Evolutionary conservation across 2,888 invertebrate genomes (phyloP).

Genomic region (Pseudococcus longispinus): DNA sequence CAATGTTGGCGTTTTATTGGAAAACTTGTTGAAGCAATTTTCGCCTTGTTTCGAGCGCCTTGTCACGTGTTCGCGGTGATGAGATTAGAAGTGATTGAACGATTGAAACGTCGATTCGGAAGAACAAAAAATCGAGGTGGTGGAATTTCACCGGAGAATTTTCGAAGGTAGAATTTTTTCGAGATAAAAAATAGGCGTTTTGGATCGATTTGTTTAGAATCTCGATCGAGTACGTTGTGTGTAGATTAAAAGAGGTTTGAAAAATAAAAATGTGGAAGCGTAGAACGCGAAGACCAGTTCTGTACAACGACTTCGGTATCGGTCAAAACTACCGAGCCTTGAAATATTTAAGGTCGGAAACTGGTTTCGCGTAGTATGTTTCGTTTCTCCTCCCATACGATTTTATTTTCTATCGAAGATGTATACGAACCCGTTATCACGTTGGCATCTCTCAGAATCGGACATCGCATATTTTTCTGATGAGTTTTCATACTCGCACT

Average conservation of each 20-base stretch:
- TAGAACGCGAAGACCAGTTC: conserved; percentile 6
- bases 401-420: conserved; percentile 37
- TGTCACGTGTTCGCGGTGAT: conserved; percentile 1
- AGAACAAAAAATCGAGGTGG: not conserved
- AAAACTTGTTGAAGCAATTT: conserved; percentile 44
- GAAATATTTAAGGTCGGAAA: conserved; percentile 45
- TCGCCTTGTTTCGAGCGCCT: not conserved
- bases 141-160: not conserved
- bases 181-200: not conserved
- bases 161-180: no score
- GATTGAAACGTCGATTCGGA: not conserved
- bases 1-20: conserved; percentile 7
- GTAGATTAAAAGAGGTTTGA: not conserved
- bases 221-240: not conserved
- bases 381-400: not conserved
- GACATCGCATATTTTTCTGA: conserved; percentile 43
- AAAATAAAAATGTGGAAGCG: conserved; percentile 35
- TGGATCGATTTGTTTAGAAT: not conserved
- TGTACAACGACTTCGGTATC: conserved; percentile 40
- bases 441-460: conserved; percentile 40
- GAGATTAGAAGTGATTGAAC: conserved; percentile 21
- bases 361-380: conserved; percentile 12
- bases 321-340: conserved; percentile 46
- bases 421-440: conserved; percentile 45
- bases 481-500: conserved; percentile 16